A percentile compares a stretch with the other conserved stretches of the same genome.
Conservation (phyloP, 1,140 invertebrate genomes). For the Drosophila biarmipes region DNA sequence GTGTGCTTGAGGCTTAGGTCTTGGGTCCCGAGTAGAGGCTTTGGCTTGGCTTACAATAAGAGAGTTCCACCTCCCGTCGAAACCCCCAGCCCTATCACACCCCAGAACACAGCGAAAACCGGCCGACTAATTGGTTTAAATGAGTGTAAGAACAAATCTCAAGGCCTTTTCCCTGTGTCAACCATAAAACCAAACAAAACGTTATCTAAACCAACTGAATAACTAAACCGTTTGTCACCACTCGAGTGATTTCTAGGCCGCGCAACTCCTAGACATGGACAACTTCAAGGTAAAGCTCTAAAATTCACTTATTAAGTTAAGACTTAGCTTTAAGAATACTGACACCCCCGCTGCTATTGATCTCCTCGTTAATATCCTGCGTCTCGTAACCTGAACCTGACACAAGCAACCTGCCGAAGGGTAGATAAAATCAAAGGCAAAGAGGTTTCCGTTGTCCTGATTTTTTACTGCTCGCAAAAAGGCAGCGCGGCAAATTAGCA, state of each 20-base stretch:
- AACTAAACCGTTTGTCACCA: conserved; percentile 34
- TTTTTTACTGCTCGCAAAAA: conserved; percentile 23
- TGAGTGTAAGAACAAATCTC: background rate
- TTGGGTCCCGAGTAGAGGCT: conserved; percentile 49
- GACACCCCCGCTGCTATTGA: conserved; percentile 19
- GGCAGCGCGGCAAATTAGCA: conserved; percentile 31
- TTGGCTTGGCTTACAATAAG: conserved; percentile 49
- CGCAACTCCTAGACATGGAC: conserved; percentile 69
- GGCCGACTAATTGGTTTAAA: background rate
- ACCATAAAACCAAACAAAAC: conserved; percentile 23
- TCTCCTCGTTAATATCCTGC: conserved; percentile 22
- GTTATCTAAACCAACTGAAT: conserved; percentile 15
- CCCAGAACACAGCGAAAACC: conserved; percentile 4
- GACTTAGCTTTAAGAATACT: conserved; percentile 26
- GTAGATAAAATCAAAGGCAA: conserved; percentile 31
- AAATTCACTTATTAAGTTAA: conserved; percentile 27
- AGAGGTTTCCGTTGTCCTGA: conserved; percentile 17
- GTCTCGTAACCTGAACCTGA: conserved; percentile 22
- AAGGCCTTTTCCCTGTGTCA: background rate
- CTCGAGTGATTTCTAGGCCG: conserved; percentile 63
- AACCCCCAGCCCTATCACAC: background rate
- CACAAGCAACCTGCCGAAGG: conserved; percentile 17
- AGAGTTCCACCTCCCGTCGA: conserved; percentile 40
- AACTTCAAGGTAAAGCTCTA: conserved; percentile 61
- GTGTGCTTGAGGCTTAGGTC: conserved; percentile 38